Conservation (phyloP, 2,888 invertebrate genomes). For the Marronus borbonicus region DNA sequence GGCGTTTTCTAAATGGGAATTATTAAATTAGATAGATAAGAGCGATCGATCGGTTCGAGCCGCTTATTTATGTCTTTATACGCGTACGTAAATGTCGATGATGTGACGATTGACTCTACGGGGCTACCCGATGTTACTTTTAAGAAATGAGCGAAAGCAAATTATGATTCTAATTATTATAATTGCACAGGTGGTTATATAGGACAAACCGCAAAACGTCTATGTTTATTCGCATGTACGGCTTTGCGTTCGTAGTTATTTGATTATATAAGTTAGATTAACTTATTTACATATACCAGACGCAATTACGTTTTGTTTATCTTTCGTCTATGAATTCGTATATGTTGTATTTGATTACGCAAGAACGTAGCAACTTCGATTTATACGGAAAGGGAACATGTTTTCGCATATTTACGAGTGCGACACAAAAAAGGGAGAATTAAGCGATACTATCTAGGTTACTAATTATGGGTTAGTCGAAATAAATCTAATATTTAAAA, state of each 20-base stretch:
- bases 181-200: conserved; percentile 45
- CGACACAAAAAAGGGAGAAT: conserved; percentile 12
- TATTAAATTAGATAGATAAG: conserved; percentile 37
- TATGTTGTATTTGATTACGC: conserved; percentile 32
- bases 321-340: conserved; percentile 24
- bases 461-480: no score
- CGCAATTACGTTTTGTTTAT: conserved; percentile 39
- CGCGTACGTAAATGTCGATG: conserved; percentile 2
- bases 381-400: conserved; percentile 29
- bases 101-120: conserved; percentile 19
- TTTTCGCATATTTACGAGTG: conserved; percentile 8
- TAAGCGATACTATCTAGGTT: conserved; percentile 4
- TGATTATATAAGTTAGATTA: conserved; percentile 43
- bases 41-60: conserved; percentile 7
- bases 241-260: conserved; percentile 35
- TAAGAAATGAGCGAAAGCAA: conserved; percentile 35
- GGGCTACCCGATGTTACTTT: conserved; percentile 28
- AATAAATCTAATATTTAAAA: no score
- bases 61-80: conserved; percentile 34
- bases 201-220: conserved; percentile 40
- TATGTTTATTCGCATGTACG: conserved; percentile 12
- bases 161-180: conserved; percentile 47
- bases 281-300: conserved; percentile 43
- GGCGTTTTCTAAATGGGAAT: conserved; percentile 32
- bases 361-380: conserved; percentile 25